phyloP scores from a whole-genome alignment of 2,797 vertebrate genomes.

The Aldrovandia affinis region DNA sequence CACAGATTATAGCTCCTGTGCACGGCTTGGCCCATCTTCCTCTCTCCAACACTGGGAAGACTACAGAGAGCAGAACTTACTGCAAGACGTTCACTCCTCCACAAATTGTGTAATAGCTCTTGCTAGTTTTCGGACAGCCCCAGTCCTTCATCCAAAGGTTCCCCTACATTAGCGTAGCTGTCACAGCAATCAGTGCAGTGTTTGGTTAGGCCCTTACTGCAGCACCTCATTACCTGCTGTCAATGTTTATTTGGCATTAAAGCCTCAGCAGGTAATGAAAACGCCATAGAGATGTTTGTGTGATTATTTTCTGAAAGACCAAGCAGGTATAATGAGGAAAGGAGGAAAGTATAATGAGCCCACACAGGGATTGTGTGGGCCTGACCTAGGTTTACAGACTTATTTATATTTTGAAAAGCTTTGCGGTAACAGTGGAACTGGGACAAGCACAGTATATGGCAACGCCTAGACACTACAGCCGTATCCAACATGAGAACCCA shows the following conservation, averaged over 20 bases:
- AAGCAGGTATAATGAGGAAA: slow-evolving; percentile 46
- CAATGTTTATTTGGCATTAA: slow-evolving; percentile 51
- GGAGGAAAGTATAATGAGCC: slow-evolving; percentile 50
- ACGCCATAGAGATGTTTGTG: slow-evolving; percentile 40
- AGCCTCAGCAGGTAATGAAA: slow-evolving; percentile 51
- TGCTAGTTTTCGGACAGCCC: slow-evolving; percentile 44
- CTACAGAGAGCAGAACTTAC: not conserved
- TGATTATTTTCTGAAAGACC: slow-evolving; percentile 41
- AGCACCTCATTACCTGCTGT: slow-evolving; percentile 56
- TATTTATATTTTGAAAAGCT: slow-evolving; percentile 46
- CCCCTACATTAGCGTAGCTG: slow-evolving; percentile 48
- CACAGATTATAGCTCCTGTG: slow-evolving; percentile 32
- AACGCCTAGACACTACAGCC: slow-evolving; percentile 31
- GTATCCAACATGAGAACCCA: slow-evolving; percentile 32
- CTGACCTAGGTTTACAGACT: slow-evolving; percentile 36
- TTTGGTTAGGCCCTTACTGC: slow-evolving; percentile 52
- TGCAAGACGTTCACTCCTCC: not conserved
- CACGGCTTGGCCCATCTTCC: slow-evolving; percentile 23
- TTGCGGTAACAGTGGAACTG: slow-evolving; percentile 22
- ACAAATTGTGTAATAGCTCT: slow-evolving; percentile 28
- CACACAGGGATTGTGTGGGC: slow-evolving; percentile 41
- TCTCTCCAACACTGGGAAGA: slow-evolving; percentile 24
- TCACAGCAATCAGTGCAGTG: slow-evolving; percentile 52
- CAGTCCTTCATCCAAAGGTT: slow-evolving; percentile 32
- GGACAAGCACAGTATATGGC: not conserved